A percentile compares a stretch with the other conserved stretches of the same genome.
Evolutionary conservation across 1,140 invertebrate genomes (phyloP).

Genomic region (Microvelia longipes): DNA sequence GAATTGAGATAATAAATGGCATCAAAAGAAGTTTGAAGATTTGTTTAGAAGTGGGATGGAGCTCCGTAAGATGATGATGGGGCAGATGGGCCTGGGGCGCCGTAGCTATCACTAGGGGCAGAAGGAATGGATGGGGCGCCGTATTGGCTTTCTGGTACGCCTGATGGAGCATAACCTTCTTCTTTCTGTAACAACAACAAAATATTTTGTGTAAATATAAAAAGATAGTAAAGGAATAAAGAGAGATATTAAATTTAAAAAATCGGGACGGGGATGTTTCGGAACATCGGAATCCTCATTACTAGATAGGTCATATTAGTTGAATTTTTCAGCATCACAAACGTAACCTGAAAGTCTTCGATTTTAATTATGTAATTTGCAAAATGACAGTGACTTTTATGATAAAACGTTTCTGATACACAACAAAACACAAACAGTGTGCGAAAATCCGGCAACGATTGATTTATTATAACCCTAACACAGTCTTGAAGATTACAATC

Average conservation of each 20-base stretch:
- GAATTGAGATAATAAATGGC: too few species aligned
- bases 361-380: too few species aligned
- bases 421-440: too few species aligned
- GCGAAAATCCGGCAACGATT: too few species aligned
- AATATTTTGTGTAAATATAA: neutral
- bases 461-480: too few species aligned
- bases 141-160: slow-evolving; percentile 29
- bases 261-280: neutral
- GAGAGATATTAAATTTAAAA: neutral
- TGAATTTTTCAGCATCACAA: too few species aligned
- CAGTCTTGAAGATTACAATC: too few species aligned
- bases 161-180: slow-evolving; percentile 28
- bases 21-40: neutral
- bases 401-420: too few species aligned
- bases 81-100: slow-evolving; percentile 25
- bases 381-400: too few species aligned
- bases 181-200: slow-evolving; percentile 24
- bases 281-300: neutral
- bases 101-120: slow-evolving; percentile 30
- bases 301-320: too few species aligned
- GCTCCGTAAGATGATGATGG: slow-evolving; percentile 21
- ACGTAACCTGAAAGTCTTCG: too few species aligned
- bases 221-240: too few species aligned
- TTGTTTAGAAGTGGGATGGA: slow-evolving; percentile 15
- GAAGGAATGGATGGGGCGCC: slow-evolving; percentile 30